Evolutionary conservation across 2,113 vertebrate species (phyloP), one percentile per base, ranked within the genome.

Genomic region (Mola mola): DNA sequence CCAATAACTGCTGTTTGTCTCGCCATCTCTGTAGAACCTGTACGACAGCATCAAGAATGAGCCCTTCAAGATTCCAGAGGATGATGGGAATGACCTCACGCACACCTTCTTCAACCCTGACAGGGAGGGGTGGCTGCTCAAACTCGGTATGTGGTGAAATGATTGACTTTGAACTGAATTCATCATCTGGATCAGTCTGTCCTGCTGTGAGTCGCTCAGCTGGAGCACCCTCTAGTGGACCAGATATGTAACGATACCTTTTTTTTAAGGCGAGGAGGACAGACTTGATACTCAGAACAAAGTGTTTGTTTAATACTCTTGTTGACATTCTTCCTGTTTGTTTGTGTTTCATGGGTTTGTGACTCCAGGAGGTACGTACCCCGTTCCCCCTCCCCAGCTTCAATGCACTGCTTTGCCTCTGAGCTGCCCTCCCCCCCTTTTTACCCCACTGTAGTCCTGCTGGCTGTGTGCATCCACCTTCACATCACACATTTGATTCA

Each of bases 41-140:
- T 98, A 96, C 0, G 97, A 98, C 38, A 98, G 97, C 90, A 99
- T 98, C 79, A 98, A 97, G 87, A 98, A 98, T 0, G 97, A 99
- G 6, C 97, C 97, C 46, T 99, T 99, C 77, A 98, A 98, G 81
- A 98, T 98, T 86, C 97, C 97, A 0, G 96, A 98, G 84, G 97
- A 98, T 0, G 97, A 99, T 0, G 96, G 97, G 43, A 98, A 99
- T 0, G 97, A 99, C 88, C 93, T 99, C 67, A 99, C 97, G 0
- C 96, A 98, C 82, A 99, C 97, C 0, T 98, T 98, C 92, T 98
- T 98, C 89, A 98, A 98, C 71, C 97, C 97, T 0, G 97, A 99
- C 91, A 93, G 96, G 1, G 97, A 98, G 76, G 97, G 97, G 57
- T 99, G 97, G 97, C 91, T 99, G 0, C 87, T 99, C 40, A 99